Base-by-base conservation (phyloP, 1,140 invertebrate genomes). In the Trissolcus basalis region DNA sequence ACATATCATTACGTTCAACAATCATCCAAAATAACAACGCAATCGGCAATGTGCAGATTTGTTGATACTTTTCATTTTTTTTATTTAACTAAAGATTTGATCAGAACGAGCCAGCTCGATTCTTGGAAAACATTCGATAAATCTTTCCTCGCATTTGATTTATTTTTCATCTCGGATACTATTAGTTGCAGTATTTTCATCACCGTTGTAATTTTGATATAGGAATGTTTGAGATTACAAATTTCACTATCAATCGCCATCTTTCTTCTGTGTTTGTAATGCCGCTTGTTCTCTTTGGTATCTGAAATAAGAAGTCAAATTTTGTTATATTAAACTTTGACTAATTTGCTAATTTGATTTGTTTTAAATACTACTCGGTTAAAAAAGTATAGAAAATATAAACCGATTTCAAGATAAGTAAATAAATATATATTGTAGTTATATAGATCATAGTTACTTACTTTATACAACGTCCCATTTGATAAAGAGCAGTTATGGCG, bases 401-500 rank as follows among this genome's bases (percentile, higher is more conserved):
- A n/a, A n/a, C n/a, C n/a, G n/a, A n/a, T n/a, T n/a, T n/a, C n/a
- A n/a, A n/a, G n/a, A n/a, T n/a, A n/a, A n/a, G n/a, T n/a, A n/a
- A n/a, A n/a, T n/a, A 27, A 27, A 27, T 27, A 27, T 27, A 27
- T 3, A 3, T 27, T 27, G 19, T 27, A 27, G n/a, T n/a, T n/a
- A 27, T 27, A 27, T 27, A n/a, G 13, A 44, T n/a, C n/a, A 13
- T 12, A 44, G 12, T 6, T 44, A 12, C 12, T 44, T 89, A 91
- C 85, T 83, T 91, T 41, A 91, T 45, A 9, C 91, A 95, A 84
- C 96, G 91, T 45, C 83, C 80, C 16, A 97, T 83, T 89, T 98
- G 96, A 81, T 94, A 96, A 0, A 94, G 60, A 63, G 94, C 96
- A 10, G 96, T 98, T 0, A 91, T 81, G 8, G 92, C 96, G 1